A percentile compares a stretch with the other conserved stretches of the same genome.
phyloP scores from a whole-genome alignment of 1,140 invertebrate species.

The Acyrthosiphon pisum region DNA sequence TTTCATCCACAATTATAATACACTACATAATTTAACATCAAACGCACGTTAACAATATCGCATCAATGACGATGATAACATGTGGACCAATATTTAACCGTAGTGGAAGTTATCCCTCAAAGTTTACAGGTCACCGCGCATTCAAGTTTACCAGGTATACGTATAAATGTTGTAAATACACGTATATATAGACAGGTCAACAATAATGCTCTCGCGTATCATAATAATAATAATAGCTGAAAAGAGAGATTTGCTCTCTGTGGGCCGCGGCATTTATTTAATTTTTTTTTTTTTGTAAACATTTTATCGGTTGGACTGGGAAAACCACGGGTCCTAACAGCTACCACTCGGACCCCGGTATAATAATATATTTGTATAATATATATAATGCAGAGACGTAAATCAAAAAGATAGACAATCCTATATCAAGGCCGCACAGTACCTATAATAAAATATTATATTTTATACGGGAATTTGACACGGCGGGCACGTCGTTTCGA shows the following conservation, averaged over 20 bases:
- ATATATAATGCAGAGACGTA: background rate
- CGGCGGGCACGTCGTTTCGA: conserved; percentile 41
- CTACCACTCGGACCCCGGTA: background rate
- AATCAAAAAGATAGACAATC: conserved; percentile 16
- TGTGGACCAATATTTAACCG: background rate
- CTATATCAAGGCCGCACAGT: background rate
- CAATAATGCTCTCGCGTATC: background rate
- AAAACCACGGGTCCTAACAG: background rate
- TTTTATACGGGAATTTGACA: conserved; percentile 14
- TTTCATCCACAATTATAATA: background rate
- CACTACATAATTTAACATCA: background rate
- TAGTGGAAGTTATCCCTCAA: background rate
- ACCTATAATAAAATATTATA: conserved; percentile 19
- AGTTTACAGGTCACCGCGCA: background rate
- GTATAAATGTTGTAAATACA: background rate
- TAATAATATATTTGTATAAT: background rate
- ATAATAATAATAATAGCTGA: background rate
- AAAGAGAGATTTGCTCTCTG: background rate
- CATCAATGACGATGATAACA: background rate
- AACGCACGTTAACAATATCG: background rate
- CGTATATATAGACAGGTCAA: background rate
- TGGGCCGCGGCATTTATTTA: background rate
- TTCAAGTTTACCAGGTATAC: background rate
- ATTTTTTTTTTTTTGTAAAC: background rate
- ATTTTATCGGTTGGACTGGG: background rate